phyloP scores from a whole-genome alignment of 2,888 invertebrate species.

The Scelioninae gen. 1 region DNA sequence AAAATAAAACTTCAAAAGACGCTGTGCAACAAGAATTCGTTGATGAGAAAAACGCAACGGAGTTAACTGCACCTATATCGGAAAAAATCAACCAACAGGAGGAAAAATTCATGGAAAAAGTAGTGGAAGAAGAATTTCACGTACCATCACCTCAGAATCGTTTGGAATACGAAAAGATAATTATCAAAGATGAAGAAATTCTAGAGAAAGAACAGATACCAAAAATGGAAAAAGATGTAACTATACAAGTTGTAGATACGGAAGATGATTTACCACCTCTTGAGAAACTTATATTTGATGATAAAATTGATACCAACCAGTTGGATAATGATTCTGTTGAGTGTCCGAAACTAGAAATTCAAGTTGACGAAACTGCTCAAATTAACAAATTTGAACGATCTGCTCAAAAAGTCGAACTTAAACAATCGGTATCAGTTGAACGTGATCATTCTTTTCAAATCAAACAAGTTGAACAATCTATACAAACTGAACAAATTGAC shows the following conservation, averaged over 20 bases:
- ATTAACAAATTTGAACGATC: too few relatives aligned
- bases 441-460: too few relatives aligned
- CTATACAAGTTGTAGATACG: slow-evolving; percentile 12
- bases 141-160: too few relatives aligned
- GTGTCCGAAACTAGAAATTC: slow-evolving; percentile 58
- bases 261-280: slow-evolving; percentile 41
- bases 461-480: too few relatives aligned
- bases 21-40: neutral
- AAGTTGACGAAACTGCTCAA: slow-evolving; percentile 18
- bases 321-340: slow-evolving; percentile 46
- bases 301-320: slow-evolving; percentile 8
- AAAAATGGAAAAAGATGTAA: slow-evolving; percentile 7
- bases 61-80: neutral
- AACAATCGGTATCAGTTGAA: too few relatives aligned
- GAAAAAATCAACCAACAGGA: neutral
- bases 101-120: slow-evolving; percentile 12
- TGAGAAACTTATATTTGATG: slow-evolving; percentile 23
- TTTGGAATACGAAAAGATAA: slow-evolving; percentile 53
- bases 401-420: too few relatives aligned
- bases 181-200: slow-evolving; percentile 43
- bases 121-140: neutral
- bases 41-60: neutral
- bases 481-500: too few relatives aligned
- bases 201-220: slow-evolving; percentile 27
- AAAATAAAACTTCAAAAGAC: too few relatives aligned